Evolutionary conservation across 2,797 vertebrate species (phyloP).

Genomic region (Scolopax rusticola): DNA sequence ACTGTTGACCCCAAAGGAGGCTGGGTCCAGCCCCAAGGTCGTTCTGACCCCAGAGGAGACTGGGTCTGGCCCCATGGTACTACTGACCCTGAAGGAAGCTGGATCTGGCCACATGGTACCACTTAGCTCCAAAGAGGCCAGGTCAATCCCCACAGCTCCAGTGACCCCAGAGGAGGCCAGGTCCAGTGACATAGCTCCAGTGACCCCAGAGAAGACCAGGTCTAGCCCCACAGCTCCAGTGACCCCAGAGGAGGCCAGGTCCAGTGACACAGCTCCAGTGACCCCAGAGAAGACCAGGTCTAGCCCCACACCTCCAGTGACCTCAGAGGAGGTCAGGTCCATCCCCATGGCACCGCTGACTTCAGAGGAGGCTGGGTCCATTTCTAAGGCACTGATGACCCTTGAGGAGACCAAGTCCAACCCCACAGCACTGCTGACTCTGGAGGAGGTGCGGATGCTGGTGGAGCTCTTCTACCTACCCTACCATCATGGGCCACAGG

Average conservation of each 20-base stretch:
- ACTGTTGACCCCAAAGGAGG: background rate
- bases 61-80: background rate
- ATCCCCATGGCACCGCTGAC: fast-evolving
- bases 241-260: background rate
- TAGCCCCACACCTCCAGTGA: fast-evolving
- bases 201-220: background rate
- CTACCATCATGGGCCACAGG: conserved; percentile 84
- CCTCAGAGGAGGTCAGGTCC: background rate
- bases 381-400: fast-evolving
- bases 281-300: conserved; percentile 74
- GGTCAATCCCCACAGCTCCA: fast-evolving
- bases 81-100: conserved; percentile 78
- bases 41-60: background rate
- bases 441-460: conserved; percentile 83
- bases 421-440: conserved; percentile 56
- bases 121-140: background rate
- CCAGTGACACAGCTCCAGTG: background rate
- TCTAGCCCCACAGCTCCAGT: fast-evolving
- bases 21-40: background rate
- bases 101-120: background rate
- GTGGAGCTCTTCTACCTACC: conserved; percentile 89
- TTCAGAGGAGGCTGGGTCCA: background rate
- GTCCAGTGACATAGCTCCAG: fast-evolving
- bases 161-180: background rate
- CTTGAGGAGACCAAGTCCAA: background rate